phyloP scores from a whole-genome alignment of 2,888 invertebrate species.

The Therioaphis trifolii region DNA sequence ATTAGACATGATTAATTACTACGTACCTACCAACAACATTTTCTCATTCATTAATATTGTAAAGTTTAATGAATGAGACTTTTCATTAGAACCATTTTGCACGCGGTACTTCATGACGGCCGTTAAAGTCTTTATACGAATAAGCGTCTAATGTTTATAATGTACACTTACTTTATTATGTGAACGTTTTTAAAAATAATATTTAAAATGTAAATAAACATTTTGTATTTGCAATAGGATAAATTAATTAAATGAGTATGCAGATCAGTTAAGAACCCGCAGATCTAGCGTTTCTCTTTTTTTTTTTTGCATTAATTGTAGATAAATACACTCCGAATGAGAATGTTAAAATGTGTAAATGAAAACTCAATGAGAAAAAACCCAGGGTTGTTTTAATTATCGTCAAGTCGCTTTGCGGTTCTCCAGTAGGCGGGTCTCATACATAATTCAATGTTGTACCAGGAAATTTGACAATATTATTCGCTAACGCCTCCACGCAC shows the following conservation, averaged over 20 bases:
- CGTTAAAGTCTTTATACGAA: background rate
- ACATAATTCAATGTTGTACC: slow-evolving; percentile 38
- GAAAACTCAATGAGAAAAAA: slow-evolving; percentile 21
- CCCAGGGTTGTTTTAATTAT: slow-evolving; percentile 53
- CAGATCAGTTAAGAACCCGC: slow-evolving; percentile 27
- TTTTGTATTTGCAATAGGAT: slow-evolving; percentile 11
- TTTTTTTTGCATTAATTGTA: slow-evolving; percentile 22
- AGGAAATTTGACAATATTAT: slow-evolving; percentile 43
- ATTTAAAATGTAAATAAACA: background rate
- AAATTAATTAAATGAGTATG: background rate
- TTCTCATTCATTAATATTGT: too few relatives aligned
- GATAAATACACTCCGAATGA: background rate
- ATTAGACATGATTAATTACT: too few relatives aligned
- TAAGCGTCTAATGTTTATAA: background rate
- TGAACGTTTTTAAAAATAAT: background rate
- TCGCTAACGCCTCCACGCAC: slow-evolving; percentile 39
- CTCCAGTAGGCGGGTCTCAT: slow-evolving; percentile 42
- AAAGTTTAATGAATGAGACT: too few relatives aligned
- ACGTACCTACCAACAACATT: too few relatives aligned
- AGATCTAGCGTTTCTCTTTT: background rate
- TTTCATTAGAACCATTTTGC: too few relatives aligned
- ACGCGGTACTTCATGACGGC: too few relatives aligned
- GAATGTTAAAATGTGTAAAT: slow-evolving; percentile 11
- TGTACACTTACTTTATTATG: too few relatives aligned
- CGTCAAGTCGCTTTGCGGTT: background rate